Base-by-base conservation (phyloP, 2,113 vertebrate species). In the Colossoma macropomum region DNA sequence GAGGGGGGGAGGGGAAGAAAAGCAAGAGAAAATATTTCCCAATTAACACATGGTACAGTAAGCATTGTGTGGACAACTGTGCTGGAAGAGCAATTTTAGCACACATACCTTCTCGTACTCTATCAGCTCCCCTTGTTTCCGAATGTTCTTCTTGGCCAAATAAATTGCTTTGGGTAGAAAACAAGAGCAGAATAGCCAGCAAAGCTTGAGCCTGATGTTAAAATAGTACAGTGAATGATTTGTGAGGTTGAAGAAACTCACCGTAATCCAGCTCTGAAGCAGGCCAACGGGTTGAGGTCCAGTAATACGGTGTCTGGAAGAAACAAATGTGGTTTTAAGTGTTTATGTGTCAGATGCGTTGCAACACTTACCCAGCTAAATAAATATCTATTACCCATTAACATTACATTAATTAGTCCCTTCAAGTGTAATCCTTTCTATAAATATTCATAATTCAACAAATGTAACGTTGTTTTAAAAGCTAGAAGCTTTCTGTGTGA, bases 141-240 rank as follows among this genome's bases (percentile, higher is more conserved):
- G 91, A 79, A 98, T 98, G 87, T 96, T 98, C 93, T 97, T 99
- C 95, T 99, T 99, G 48, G 97, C 95, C 91, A 99, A 84, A 91
- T 96, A 98, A 86, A 98, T 96, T 63, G 97, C 98, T 84, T 38
- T 32, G 12, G 34, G 25, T 48, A 25, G 16, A 28, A 30, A 50
- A 79, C 10, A 28, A 54, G 12, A 80, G 25, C 7, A 50, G 28
- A 45, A 12, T 16, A 70, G 13, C 23, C 25, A 21, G 23, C 60
- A 25, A 75, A 63, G 23, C 23, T 0, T 19, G n/a, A 6, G 0
- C 25, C 2, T 27, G 3, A 23, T 17, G 54, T 2, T 56, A 38
- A 69, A 56, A 60, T 23, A 23, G 38, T 9, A 34, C 59, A 56
- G 30, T n/a, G 28, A 75, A 54, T 56, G 4, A 75, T 75, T 23